Evolutionary conservation across 2,888 invertebrate species (phyloP).

Genomic region (Limnephilus auricula): DNA sequence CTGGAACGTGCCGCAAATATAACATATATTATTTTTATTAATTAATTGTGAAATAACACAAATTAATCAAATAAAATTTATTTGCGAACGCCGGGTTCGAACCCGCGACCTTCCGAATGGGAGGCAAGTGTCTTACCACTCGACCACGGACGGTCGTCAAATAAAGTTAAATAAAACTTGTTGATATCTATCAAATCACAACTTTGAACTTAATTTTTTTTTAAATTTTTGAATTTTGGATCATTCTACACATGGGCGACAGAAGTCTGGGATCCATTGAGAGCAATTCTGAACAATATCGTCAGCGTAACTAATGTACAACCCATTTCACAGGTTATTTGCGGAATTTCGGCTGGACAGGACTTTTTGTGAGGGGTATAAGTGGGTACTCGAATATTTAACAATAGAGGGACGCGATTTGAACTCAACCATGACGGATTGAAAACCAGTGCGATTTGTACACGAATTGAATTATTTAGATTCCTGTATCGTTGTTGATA

Average conservation of each 20-base stretch:
- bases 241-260: neutral
- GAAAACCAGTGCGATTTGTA: neutral
- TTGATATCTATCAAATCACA: neutral
- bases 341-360: constrained; percentile 22
- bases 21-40: too few relatives aligned
- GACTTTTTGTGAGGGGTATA: constrained; percentile 4
- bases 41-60: too few relatives aligned
- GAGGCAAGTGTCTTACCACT: too few relatives aligned
- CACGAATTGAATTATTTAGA: neutral
- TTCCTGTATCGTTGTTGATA: neutral
- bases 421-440: neutral
- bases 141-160: too few relatives aligned
- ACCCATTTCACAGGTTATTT: constrained; percentile 33
- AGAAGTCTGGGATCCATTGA: constrained; percentile 16
- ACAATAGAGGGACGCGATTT: neutral
- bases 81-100: too few relatives aligned
- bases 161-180: too few relatives aligned
- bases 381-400: neutral
- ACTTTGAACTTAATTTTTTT: neutral
- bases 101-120: too few relatives aligned
- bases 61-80: too few relatives aligned
- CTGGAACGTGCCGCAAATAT: too few relatives aligned
- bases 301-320: neutral
- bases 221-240: neutral
- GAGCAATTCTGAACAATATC: neutral